A percentile compares a stretch with the other conserved stretches of the same genome.
Conservation (phyloP, 2,797 vertebrate genomes). For the Vireo griseus region DNA sequence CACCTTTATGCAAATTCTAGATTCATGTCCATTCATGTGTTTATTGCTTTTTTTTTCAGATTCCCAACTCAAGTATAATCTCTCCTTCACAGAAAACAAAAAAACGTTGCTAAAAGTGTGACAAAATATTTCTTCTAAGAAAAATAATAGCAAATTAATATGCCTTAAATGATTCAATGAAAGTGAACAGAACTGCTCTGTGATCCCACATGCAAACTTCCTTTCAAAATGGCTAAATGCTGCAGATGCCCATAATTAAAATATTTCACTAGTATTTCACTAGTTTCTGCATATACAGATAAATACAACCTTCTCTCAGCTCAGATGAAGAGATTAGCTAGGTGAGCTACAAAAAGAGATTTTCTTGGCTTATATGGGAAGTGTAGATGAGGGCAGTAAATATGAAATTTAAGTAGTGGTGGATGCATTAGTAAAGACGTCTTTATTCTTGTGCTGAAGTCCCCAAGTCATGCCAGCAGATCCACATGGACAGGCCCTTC, state of each 20-base stretch:
- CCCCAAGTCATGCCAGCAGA: background rate
- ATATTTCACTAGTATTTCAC: background rate
- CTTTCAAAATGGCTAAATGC: background rate
- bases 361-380: background rate
- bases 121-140: background rate
- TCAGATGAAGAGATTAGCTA: background rate
- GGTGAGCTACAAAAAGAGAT: background rate
- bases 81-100: background rate
- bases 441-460: background rate
- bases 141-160: background rate
- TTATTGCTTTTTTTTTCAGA: background rate
- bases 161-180: background rate
- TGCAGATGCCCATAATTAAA: background rate
- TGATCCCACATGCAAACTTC: background rate
- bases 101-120: background rate
- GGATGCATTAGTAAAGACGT: background rate
- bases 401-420: background rate
- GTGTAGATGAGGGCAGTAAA: background rate
- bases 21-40: constrained; percentile 28
- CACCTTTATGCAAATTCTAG: constrained; percentile 54
- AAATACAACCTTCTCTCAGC: background rate
- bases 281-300: background rate
- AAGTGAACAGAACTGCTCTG: background rate
- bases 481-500: background rate
- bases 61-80: background rate